Conservation (phyloP, 2,797 vertebrate genomes). For the Petrocephalus schoutedeni region DNA sequence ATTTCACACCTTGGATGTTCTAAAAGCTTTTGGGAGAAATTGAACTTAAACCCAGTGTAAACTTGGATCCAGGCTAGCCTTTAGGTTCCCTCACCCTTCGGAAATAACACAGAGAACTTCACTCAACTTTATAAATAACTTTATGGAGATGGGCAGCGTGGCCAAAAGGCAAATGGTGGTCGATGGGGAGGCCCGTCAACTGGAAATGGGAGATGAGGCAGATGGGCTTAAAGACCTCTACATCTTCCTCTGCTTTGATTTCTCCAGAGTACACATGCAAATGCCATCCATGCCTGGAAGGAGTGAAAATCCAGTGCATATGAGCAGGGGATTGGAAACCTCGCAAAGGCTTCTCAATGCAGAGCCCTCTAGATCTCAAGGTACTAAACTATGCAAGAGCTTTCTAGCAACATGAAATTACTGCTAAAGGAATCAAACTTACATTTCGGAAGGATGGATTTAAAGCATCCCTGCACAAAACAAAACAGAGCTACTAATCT, state of each 20-base stretch:
- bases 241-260: not conserved
- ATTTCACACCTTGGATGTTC: conserved; percentile 11
- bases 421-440: not conserved
- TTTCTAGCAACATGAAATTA: not conserved
- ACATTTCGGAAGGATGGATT: not conserved
- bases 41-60: not conserved
- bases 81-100: not conserved
- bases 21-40: not conserved
- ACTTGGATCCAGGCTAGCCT: not conserved
- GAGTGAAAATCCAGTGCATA: not conserved
- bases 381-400: not conserved
- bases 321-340: not conserved
- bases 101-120: not conserved
- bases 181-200: not conserved
- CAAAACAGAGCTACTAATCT: not conserved
- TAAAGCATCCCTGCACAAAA: not conserved
- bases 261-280: not conserved
- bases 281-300: not conserved
- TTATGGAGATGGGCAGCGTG: not conserved
- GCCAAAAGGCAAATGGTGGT: not conserved
- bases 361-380: not conserved
- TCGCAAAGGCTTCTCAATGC: not conserved
- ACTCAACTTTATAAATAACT: not conserved
- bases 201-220: not conserved
- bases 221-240: not conserved